Evolutionary conservation across 2,797 vertebrate genomes (phyloP).

Genomic region (Sternarchorhynchus goeldii): DNA sequence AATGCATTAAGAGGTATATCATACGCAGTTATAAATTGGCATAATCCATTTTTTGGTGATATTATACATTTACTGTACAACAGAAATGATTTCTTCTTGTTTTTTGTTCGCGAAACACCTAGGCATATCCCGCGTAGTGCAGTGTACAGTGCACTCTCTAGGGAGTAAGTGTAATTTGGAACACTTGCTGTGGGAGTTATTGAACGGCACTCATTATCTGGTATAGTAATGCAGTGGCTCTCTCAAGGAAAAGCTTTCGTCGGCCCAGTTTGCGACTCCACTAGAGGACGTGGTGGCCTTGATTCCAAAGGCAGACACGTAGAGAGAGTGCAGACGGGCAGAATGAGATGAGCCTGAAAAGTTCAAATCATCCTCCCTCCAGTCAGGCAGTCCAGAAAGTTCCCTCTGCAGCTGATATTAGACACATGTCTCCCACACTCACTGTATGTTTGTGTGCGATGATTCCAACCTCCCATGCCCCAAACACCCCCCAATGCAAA

Average conservation of each 20-base stretch:
- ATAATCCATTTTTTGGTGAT: too few species aligned
- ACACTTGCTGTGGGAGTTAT: conserved; percentile 39
- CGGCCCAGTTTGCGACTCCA: conserved; percentile 40
- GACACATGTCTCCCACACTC: not conserved
- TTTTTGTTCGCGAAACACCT: not conserved
- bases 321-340: not conserved
- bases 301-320: conserved; percentile 26
- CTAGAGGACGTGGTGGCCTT: conserved; percentile 46
- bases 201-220: conserved; percentile 30
- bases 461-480: not conserved
- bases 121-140: not conserved
- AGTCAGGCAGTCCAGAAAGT: conserved; percentile 6
- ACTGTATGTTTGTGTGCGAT: not conserved
- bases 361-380: too few species aligned
- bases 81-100: too few species aligned
- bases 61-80: too few species aligned
- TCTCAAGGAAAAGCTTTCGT: conserved; percentile 28
- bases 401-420: not conserved
- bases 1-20: too few species aligned
- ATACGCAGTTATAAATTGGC: too few species aligned
- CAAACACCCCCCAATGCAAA: too few species aligned
- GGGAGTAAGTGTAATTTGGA: conserved; percentile 51
- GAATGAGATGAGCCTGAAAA: too few species aligned
- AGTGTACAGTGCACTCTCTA: conserved; percentile 25
- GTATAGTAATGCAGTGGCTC: conserved; percentile 13